These are phyloP conservation scores for Podocnemis expansa DNA, from an alignment of 2,113 vertebrate species.

Conservation along the genomic window DNA sequence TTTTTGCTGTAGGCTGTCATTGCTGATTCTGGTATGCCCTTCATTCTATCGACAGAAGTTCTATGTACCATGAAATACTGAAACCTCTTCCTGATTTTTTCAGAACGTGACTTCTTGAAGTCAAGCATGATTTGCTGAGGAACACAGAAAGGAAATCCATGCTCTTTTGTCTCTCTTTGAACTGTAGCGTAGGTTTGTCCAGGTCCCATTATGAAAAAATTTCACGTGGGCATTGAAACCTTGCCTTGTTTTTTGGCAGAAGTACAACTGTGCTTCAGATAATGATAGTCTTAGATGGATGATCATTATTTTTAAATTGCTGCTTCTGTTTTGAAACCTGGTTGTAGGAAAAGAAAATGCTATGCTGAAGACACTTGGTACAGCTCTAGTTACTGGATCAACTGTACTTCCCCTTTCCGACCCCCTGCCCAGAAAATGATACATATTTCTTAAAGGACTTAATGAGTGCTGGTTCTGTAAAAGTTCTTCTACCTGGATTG, in stretches of 20 bases:
- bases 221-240: neutral
- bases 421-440: neutral
- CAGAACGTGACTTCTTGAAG: neutral
- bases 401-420: neutral
- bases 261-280: accelerated
- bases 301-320: neutral
- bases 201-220: neutral
- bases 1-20: accelerated
- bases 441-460: neutral
- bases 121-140: neutral
- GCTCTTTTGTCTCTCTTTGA: accelerated
- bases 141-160: neutral
- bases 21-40: neutral
- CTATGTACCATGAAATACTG: neutral
- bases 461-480: accelerated
- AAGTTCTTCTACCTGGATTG: neutral
- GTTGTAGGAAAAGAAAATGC: neutral
- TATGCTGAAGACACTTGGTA: accelerated
- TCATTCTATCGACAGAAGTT: accelerated
- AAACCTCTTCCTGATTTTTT: neutral
- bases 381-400: neutral
- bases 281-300: neutral
- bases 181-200: accelerated
- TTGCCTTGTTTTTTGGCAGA: neutral
- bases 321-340: neutral